These are phyloP conservation scores for Syngnathus floridae DNA, from an alignment of 2,113 vertebrate genomes.

Conservation along the genomic window DNA sequence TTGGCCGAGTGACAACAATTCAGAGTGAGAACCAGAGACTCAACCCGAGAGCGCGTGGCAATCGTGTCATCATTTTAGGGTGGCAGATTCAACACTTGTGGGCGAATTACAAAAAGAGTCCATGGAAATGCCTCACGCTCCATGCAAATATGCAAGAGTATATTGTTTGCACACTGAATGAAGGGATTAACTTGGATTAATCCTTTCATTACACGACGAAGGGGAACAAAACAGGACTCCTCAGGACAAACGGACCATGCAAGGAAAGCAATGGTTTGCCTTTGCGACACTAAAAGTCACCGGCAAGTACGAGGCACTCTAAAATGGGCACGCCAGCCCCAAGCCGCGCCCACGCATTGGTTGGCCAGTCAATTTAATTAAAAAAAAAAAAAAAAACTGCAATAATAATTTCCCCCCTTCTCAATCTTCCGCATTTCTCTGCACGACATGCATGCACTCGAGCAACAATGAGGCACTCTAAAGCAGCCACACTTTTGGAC, in stretches of 20 bases:
- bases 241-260: not conserved
- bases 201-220: constrained; percentile 16
- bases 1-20: not conserved
- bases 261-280: not conserved
- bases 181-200: constrained; percentile 36
- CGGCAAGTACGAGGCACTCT: too few species aligned
- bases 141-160: not conserved
- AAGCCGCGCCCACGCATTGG: too few species aligned
- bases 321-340: too few species aligned
- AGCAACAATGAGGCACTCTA: too few species aligned
- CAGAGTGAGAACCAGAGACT: too few species aligned
- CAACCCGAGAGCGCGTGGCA: not conserved
- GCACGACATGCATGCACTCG: too few species aligned
- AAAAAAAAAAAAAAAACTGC: too few species aligned
- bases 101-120: constrained; percentile 45
- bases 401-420: too few species aligned
- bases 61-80: not conserved
- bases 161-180: constrained; percentile 25
- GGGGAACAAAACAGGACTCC: not conserved
- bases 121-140: constrained; percentile 12
- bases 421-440: too few species aligned
- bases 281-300: too few species aligned
- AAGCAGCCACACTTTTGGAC: too few species aligned
- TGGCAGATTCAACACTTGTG: not conserved
- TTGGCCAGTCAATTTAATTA: too few species aligned